These are phyloP conservation scores for Lepidotrigona ventralis DNA, from an alignment of 1,140 invertebrate species.

Conservation along the genomic window DNA sequence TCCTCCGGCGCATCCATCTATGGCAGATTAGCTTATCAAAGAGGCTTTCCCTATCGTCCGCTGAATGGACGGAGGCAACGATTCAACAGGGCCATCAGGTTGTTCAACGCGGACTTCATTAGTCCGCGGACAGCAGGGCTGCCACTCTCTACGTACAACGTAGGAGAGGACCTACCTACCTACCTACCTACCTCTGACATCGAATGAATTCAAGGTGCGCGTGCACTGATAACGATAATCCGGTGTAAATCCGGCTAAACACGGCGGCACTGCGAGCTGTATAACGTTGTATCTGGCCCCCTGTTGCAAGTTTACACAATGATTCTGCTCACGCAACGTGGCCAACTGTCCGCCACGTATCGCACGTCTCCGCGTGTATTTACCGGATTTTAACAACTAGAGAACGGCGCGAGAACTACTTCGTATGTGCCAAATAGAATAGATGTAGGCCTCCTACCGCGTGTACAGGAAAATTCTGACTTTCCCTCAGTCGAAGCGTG, in stretches of 20 bases:
- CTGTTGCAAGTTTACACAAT: constrained; percentile 38
- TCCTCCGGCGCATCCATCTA: neutral
- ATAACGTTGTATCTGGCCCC: constrained; percentile 31
- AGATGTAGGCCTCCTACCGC: neutral
- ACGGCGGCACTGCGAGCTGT: constrained; percentile 31
- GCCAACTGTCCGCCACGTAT: constrained; percentile 29
- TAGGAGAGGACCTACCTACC: no score
- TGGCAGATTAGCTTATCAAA: constrained; percentile 12
- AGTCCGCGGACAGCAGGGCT: neutral
- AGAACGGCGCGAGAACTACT: no score
- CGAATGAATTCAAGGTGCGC: constrained; percentile 46
- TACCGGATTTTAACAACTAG: no score
- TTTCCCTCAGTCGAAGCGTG: neutral
- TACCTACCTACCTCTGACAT: constrained; percentile 2
- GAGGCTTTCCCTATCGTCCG: neutral
- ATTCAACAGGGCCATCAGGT: constrained; percentile 30
- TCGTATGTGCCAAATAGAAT: neutral
- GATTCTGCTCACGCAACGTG: constrained; percentile 44
- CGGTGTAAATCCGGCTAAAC: constrained; percentile 45
- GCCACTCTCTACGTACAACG: no score
- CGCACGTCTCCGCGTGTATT: constrained; percentile 9
- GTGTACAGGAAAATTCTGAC: neutral
- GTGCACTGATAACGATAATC: constrained; percentile 51
- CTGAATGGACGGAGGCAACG: constrained; percentile 16
- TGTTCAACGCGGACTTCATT: constrained; percentile 36